Conservation (phyloP, 2,797 vertebrate species). For the Morelia viridis region DNA sequence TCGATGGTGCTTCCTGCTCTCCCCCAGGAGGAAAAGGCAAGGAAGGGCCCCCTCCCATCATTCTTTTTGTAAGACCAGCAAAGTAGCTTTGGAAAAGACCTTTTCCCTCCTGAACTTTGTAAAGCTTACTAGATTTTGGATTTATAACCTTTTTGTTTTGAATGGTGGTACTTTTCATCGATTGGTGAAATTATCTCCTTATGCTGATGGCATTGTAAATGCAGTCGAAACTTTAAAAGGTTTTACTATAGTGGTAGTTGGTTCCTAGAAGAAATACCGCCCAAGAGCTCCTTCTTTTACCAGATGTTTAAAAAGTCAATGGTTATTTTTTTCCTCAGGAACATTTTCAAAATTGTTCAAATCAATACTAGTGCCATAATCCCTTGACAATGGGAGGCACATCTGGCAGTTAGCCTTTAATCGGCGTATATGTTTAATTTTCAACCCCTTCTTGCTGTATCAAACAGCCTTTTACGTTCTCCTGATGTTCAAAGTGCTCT, state of each 20-base stretch:
- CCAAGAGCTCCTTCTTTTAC: conserved; percentile 47
- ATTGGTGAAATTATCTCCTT: background rate
- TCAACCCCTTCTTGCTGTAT: background rate
- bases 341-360: conserved; percentile 4
- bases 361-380: background rate
- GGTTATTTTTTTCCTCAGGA: conserved; percentile 59
- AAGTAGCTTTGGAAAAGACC: background rate
- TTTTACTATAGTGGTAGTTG: conserved; percentile 40
- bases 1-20: too few species aligned
- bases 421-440: background rate
- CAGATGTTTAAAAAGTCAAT: conserved; percentile 61
- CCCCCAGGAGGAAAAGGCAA: background rate
- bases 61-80: background rate
- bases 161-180: fast-evolving
- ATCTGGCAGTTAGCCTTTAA: background rate
- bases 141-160: background rate
- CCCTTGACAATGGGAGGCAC: background rate
- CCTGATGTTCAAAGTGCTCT: background rate
- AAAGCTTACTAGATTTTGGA: conserved; percentile 19
- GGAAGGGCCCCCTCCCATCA: background rate
- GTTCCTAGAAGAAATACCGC: conserved; percentile 36
- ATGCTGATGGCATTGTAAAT: conserved; percentile 26
- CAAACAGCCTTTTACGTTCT: background rate
- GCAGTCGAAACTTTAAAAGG: conserved; percentile 36
- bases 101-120: conserved; percentile 22